Base-by-base conservation (phyloP, 2,113 vertebrate species). In the Myrmecophaga tridactyla region DNA sequence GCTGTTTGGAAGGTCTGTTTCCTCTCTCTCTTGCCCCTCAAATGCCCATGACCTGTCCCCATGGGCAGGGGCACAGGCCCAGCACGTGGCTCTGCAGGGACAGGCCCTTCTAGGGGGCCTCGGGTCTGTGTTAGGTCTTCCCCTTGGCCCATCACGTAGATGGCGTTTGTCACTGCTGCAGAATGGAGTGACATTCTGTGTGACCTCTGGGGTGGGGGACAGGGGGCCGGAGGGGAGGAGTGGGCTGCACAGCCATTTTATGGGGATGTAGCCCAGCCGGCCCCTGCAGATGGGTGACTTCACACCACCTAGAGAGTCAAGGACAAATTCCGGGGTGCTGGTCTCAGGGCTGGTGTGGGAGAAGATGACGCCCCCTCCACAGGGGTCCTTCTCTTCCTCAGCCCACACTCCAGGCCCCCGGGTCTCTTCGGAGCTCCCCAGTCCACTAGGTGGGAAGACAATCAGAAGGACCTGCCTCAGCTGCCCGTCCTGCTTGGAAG, bases 121-220 rank as follows among this genome's bases (percentile, higher is more conserved):
- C 46, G n/a, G n/a, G n/a, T n/a, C n/a, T n/a, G n/a, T n/a, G n/a
- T n/a, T n/a, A n/a, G n/a, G n/a, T n/a, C n/a, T n/a, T n/a, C n/a
- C n/a, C n/a, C n/a, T n/a, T n/a, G n/a, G n/a, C n/a, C n/a, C n/a
- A n/a, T n/a, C n/a, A n/a, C n/a, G n/a, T n/a, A n/a, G n/a, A n/a
- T n/a, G n/a, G n/a, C n/a, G n/a, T n/a, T n/a, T n/a, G n/a, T n/a
- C n/a, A n/a, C n/a, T n/a, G n/a, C 82, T n/a, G 20, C 0, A 70
- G 20, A 41, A 25, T 0, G 0, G 60, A 20, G 41, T n/a, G n/a
- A n/a, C n/a, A n/a, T n/a, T 34, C 36, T 69, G 72, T 7, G 27
- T 1, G 17, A 69, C 65, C 60, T 58, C 27, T 7, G 63, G 18
- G 34, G n/a, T 58, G 17, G 51, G 27, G 34, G 4, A 2, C 23